Conservation (phyloP, 2,888 invertebrate species). For the Sinotaia quadrata region DNA sequence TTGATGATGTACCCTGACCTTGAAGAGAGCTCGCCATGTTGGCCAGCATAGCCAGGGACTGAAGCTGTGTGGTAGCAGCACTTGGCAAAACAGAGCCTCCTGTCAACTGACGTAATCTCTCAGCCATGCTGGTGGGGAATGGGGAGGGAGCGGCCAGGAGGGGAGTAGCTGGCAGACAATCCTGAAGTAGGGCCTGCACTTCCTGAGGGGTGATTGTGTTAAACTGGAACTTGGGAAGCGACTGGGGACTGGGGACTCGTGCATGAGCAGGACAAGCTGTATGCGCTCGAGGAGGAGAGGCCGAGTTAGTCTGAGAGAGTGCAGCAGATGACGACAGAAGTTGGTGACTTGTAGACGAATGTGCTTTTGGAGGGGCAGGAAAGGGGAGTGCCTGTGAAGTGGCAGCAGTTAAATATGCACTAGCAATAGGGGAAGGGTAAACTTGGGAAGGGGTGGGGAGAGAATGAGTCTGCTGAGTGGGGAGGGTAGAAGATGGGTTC, state of each 20-base stretch:
- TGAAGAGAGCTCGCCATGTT: neutral
- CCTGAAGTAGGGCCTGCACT: slow-evolving; percentile 17
- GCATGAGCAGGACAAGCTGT: no score
- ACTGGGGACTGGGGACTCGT: no score
- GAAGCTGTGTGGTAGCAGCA: neutral
- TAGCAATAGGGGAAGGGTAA: neutral
- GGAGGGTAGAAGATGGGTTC: no score
- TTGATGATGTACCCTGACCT: neutral
- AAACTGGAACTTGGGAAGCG: slow-evolving; percentile 24
- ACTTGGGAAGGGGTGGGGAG: no score
- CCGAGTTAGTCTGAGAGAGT: neutral
- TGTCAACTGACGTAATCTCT: slow-evolving; percentile 4
- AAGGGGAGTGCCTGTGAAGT: neutral
- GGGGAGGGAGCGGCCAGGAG: slow-evolving; percentile 22
- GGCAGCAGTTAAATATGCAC: neutral
- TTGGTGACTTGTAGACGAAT: neutral
- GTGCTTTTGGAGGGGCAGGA: neutral
- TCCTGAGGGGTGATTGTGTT: slow-evolving; percentile 14
- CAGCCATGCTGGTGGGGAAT: slow-evolving; percentile 14
- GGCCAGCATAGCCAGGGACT: neutral
- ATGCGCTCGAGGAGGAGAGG: no score
- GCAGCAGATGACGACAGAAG: neutral
- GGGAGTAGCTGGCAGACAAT: slow-evolving; percentile 18
- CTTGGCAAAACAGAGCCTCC: neutral
- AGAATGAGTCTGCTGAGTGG: no score